Conservation (phyloP, 2,888 invertebrate genomes). For the Drosophila dives region DNA sequence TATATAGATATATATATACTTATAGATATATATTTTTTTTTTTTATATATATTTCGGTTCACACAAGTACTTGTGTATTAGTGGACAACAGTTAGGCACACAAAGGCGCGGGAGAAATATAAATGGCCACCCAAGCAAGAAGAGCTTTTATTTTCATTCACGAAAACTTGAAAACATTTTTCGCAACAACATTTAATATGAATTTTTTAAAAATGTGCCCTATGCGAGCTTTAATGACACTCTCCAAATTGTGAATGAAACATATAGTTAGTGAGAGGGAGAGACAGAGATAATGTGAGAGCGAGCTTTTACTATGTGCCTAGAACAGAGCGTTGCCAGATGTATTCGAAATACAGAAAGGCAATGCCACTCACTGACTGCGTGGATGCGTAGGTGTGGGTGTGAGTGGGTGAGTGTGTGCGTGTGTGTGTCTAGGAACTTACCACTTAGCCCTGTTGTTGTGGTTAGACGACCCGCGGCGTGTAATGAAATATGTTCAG, state of each 20-base stretch:
- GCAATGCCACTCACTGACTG: constrained; percentile 40
- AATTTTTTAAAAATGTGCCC: constrained; percentile 62
- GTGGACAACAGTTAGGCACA: constrained; percentile 49
- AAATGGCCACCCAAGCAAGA: constrained; percentile 30
- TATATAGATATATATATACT: background rate
- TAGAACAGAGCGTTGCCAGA: constrained; percentile 56
- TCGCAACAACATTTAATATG: constrained; percentile 47
- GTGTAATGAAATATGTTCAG: constrained; percentile 45
- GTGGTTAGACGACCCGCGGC: constrained; percentile 50
- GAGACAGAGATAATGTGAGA: constrained; percentile 24
- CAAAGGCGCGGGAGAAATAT: constrained; percentile 52
- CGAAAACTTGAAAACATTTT: constrained; percentile 64
- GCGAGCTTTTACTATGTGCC: constrained; percentile 65
- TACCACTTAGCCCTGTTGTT: constrained; percentile 84
- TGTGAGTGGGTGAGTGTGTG: constrained; percentile 2
- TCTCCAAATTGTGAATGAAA: constrained; percentile 76
- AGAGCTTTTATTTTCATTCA: constrained; percentile 74
- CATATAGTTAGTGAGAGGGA: constrained; percentile 11
- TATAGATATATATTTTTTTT: background rate
- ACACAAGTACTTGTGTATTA: constrained; percentile 47
- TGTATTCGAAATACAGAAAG: constrained; percentile 35
- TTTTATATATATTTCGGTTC: constrained; percentile 23
- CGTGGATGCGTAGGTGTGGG: constrained; percentile 36
- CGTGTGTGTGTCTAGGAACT: constrained; percentile 64
- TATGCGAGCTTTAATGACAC: constrained; percentile 55